Evolutionary conservation across 2,113 vertebrate genomes (phyloP).

Genomic region (Hippolais icterina): DNA sequence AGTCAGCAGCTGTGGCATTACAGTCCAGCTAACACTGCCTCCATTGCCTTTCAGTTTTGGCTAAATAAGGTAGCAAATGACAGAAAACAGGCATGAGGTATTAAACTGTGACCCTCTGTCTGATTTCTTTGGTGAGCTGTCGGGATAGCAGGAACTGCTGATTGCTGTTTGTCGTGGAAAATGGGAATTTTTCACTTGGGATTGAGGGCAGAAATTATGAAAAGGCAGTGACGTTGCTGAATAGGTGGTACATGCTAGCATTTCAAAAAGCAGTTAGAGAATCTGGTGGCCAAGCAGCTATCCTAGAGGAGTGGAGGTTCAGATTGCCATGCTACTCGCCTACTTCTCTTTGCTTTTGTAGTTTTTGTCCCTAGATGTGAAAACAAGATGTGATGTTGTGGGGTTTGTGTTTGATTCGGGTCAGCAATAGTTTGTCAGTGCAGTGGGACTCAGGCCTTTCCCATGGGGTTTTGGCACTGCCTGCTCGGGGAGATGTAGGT

Average conservation of each 20-base stretch:
- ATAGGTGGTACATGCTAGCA: neutral
- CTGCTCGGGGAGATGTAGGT: neutral
- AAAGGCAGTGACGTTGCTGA: neutral
- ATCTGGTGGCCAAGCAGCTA: neutral
- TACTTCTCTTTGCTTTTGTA: neutral
- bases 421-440: neutral
- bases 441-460: neutral
- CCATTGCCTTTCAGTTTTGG: neutral
- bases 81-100: neutral
- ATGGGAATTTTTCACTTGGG: neutral
- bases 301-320: neutral
- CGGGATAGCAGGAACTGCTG: neutral
- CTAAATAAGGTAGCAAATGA: neutral
- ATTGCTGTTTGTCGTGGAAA: neutral
- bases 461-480: neutral
- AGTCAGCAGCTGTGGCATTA: neutral
- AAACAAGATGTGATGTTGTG: neutral
- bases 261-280: neutral
- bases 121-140: neutral
- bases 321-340: neutral
- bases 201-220: neutral
- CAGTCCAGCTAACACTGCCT: neutral
- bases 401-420: neutral
- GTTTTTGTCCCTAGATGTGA: neutral
- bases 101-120: neutral